Evolutionary conservation across 1,140 invertebrate genomes (phyloP), one percentile per base, ranked within the genome.

Genomic region (Monochamus saltuarius): DNA sequence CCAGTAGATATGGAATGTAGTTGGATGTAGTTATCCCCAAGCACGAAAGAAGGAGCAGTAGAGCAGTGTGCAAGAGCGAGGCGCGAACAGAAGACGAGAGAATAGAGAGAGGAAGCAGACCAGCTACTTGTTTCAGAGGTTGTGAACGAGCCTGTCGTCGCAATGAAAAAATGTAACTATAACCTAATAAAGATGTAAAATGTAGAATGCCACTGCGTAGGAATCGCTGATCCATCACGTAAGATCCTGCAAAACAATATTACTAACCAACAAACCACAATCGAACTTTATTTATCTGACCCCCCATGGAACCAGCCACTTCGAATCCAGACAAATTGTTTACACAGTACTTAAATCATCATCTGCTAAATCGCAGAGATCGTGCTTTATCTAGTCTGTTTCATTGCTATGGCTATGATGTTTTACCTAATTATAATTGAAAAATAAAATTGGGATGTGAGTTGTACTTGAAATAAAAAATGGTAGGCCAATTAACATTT

Each of bases 91-190:
- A 61, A 61, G 54, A 53, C 40, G 11, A 9, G 13, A 57, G 42
- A 40, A 63, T 29, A 68, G 61, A 59, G 56, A 66, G 49, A 56
- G 59, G 69, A 76, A 75, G 73, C 73, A 75, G 73, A 75, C 74
- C 73, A 74, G 73, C 74, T 75, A 74, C 70, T 75, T 75, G 68
- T 65, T 64, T 64, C 64, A 67, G 68, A 68, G 64, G 66, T 63
- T 51, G 16, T 39, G 67, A 69, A 71, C 71, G 72, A 73, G 64
- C 72, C 71, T 73, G 71, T 70, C 73, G 72, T 72, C 68, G 66
- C 67, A 67, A 68, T 67, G 61, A 65, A 52, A 62, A 67, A 66
- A 68, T 65, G 58, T 70, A 46, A 59, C 65, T 69, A 67, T 62
- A 68, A 66, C 58, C 55, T 60, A 60, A 47, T 58, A 52, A 56